Evolutionary conservation across 2,888 invertebrate genomes (phyloP).

Genomic region (Pegoplata infirma): DNA sequence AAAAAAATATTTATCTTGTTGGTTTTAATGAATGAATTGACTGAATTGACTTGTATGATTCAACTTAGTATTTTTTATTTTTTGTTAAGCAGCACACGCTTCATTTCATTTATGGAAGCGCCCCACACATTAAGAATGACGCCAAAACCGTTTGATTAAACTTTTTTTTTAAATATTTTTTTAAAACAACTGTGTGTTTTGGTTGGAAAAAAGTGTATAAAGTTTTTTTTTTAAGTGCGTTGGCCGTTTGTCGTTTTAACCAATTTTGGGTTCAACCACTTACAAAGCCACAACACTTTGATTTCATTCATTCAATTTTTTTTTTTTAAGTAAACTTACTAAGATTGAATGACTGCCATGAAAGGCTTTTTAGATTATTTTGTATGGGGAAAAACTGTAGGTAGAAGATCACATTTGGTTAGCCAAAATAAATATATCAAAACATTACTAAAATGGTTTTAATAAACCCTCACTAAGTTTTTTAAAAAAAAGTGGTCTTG

Average conservation of each 20-base stretch:
- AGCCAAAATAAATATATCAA: slow-evolving; percentile 32
- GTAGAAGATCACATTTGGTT: slow-evolving; percentile 5
- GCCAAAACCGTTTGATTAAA: slow-evolving; percentile 48
- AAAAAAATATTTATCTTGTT: slow-evolving; percentile 24
- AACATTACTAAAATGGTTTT: background rate
- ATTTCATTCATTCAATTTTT: slow-evolving; percentile 3
- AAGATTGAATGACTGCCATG: slow-evolving; percentile 40
- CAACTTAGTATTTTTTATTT: slow-evolving; percentile 20
- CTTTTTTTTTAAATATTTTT: no score
- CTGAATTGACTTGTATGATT: slow-evolving; percentile 40
- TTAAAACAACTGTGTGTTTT: slow-evolving; percentile 29
- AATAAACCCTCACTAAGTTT: no score
- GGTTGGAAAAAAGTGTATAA: slow-evolving; percentile 19
- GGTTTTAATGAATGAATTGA: slow-evolving; percentile 37
- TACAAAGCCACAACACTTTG: slow-evolving; percentile 32
- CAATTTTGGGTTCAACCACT: slow-evolving; percentile 60
- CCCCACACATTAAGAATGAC: slow-evolving; percentile 57
- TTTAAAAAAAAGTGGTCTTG: slow-evolving; percentile 20
- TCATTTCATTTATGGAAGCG: slow-evolving; percentile 55
- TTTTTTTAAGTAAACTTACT: slow-evolving; percentile 11
- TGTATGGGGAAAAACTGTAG: slow-evolving; percentile 49
- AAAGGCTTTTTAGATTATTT: slow-evolving; percentile 41
- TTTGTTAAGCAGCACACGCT: slow-evolving; percentile 52
- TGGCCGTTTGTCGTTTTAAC: slow-evolving; percentile 56
- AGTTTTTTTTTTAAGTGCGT: slow-evolving; percentile 57